Base-by-base conservation (phyloP, 2,113 vertebrate genomes). In the Neotoma lepida region DNA sequence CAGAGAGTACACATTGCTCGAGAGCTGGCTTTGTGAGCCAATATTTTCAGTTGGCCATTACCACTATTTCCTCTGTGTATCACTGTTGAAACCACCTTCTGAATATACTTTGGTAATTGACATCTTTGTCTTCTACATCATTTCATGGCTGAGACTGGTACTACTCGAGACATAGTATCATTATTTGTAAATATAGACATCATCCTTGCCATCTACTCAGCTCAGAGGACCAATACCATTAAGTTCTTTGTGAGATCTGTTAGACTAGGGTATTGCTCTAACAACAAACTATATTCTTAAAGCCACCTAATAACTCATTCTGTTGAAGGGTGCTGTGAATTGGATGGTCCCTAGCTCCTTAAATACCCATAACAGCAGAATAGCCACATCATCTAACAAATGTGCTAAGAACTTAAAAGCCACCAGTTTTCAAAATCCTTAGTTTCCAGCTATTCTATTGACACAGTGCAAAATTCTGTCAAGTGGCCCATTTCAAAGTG, bases 221-320 rank as follows among this genome's bases (percentile, higher is more conserved):
- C 58, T 90, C 64, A 61, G 64, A 93, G 64, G n/a, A 35, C 64
- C 64, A 74, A 49, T n/a, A 54, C n/a, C 39, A 88, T 71, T 93
- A 89, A 70, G 33, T 61, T 12, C 10, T 80, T 39, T 76, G 26
- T 92, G 44, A 94, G 39, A 76, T 39, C 51, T 81, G 14, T 46
- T 63, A 61, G 70, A 28, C 87, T 66, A 71, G 39, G 56, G 6
- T 56, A 93, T 68, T 76, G 49, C 7, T 71, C 5, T 88, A 80
- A 96, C 44, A 87, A 96, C n/a, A 30, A 86, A 35, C 80, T 28
- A 81, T 91, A 76, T 18, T 91, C 61, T 91, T 92, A 81, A 7
- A 77, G 46, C 18, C 80, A 93, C 90, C 95, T 90, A 91, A 80
- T 95, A 94, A 93, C 44, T 85, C 30, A 66, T 86, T 91, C 66